These are phyloP conservation scores for Amblyjoppa fuscipennis DNA, from an alignment of 2,888 invertebrate genomes.

Conservation along the genomic window DNA sequence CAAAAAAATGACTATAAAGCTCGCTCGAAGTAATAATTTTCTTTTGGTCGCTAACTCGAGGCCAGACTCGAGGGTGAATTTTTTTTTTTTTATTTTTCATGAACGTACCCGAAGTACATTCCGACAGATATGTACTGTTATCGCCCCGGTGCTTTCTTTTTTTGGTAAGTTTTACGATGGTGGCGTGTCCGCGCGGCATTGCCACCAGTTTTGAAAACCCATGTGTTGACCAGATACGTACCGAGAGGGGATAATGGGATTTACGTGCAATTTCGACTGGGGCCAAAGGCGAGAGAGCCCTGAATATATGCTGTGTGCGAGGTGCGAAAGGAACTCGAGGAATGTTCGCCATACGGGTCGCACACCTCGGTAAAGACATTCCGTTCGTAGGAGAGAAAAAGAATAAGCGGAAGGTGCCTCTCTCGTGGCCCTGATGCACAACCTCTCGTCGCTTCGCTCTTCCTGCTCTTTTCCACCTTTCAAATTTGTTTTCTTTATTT, in stretches of 20 bases:
- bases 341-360: constrained; percentile 74
- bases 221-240: constrained; percentile 77
- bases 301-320: constrained; percentile 33
- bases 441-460: constrained; percentile 42
- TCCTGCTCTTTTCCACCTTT: constrained; percentile 10
- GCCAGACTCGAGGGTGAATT: neutral
- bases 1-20: neutral
- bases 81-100: neutral
- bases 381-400: constrained; percentile 51
- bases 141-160: neutral
- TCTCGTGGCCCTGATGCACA: constrained; percentile 43
- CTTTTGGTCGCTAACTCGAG: too few species aligned
- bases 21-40: neutral
- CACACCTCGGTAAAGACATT: constrained; percentile 61
- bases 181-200: constrained; percentile 43
- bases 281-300: constrained; percentile 42
- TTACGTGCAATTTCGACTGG: constrained; percentile 75
- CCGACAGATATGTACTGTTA: neutral
- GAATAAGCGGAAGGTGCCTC: constrained; percentile 29
- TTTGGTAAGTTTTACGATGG: constrained; percentile 47
- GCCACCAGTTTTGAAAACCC: constrained; percentile 68
- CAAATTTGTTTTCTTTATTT: neutral
- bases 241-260: constrained; percentile 72
- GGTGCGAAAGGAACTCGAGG: constrained; percentile 63
- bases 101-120: neutral